Evolutionary conservation across 2,888 invertebrate species (phyloP), one percentile per base, ranked within the genome.

Genomic region (Leucozona laternaria): DNA sequence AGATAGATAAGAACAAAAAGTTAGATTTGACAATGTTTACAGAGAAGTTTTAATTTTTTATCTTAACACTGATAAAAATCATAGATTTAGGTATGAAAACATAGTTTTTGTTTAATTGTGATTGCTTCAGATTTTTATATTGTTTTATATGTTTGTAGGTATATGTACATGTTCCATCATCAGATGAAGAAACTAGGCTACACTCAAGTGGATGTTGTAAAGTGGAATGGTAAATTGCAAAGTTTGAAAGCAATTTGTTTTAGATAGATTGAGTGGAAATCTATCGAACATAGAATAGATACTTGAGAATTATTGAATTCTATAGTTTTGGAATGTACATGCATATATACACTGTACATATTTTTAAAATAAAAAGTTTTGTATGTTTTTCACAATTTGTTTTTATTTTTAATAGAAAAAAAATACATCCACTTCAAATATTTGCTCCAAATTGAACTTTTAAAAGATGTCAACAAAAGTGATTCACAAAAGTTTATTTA

Each of bases 191-290:
- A 83, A 73, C 40, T 73, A 37, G 83, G 73, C 68, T 78, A 83
- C 10, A 75, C 22, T 83, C 79, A 79, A 83, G 83, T 83, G 79
- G 83, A 70, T 68, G 40, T 66, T 72, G 60, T 73, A 78, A 66
- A 72, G 72, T 72, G 78, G 78, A 68, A 79, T 53, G n/a, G 58
- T 72, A 45, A 78, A 82, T 72, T 58, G 78, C 82, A 72, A 60
- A 78, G 72, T 82, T 82, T 62, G 53, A 53, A 64, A 78, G 60
- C 53, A 78, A 72, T 82, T 82, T 78, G 60, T 77, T 72, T 72
- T 43, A 72, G 64, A 77, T 82, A 40, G 53, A 82, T 78, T 78
- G 72, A 82, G 82, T 82, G 82, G 82, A 82, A 82, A 77, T 15
- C 72, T 72, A 73, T 82, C 66, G 66, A 78, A n/a, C 58, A 53